Evolutionary conservation across 1,140 invertebrate species (phyloP), one percentile per base, ranked within the genome.

Genomic region (Calephelis virginiensis): DNA sequence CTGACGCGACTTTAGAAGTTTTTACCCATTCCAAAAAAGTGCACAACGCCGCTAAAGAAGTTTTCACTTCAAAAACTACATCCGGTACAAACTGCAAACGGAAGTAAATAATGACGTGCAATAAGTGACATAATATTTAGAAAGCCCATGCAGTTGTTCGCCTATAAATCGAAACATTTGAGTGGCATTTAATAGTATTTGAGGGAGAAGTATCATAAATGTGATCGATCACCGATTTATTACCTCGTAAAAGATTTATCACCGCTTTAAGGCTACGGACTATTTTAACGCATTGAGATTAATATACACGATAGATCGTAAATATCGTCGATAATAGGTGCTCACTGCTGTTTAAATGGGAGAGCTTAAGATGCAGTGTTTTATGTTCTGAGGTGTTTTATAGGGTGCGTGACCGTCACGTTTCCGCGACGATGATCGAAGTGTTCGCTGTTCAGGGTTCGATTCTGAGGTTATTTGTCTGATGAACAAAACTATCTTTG

Each of bases 161-260:
- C 14, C 53, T 14, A 28, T 56, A 56, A 56, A 56, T 56, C 17
- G 53, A 56, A 37, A 56, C 28, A 37, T 17, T 56, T 56, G 53
- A 56, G 53, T 37, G 28, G 14, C 53, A 28, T 56, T 56, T 56
- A 56, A 56, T 56, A 56, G 53, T 28, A 12, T 56, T 56, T 28
- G 49, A 66, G 10, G 49, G 61, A 47, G 17, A 40, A 56, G 45
- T 49, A 47, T 46, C 62, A 64, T 70, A 73, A 68, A 68, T 43
- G 9, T 56, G 28, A 8, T 56, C 60, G 64, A 65, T 59, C 9
- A 12, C 38, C n/a, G 64, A 63, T 48, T 65, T 69, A 69, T 48
- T 63, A 60, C 63, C 56, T 50, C 61, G 60, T 70, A 70, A 69
- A 70, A 62, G 50, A 53, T 53, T 53, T 53, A 53, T 53, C 17